Evolutionary conservation across 2,797 vertebrate genomes (phyloP), one percentile per base, ranked within the genome.

Genomic region (Atherinosoma microstoma): DNA sequence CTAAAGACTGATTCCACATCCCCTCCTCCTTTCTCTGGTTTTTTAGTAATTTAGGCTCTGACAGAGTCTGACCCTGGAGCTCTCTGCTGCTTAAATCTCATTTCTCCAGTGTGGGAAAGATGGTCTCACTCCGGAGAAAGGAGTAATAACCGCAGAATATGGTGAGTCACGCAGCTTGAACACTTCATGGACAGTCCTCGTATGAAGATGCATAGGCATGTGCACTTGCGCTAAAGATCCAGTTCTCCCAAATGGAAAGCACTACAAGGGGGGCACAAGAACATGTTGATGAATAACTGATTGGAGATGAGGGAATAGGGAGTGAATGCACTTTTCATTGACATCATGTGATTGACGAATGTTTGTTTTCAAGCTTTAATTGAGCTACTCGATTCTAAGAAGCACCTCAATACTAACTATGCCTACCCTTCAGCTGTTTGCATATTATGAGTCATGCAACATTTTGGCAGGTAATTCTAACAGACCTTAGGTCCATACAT

Each of bases 401-500:
- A 77, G 71, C 71, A 63, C 34, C 60, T 65, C 24, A 1, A 27
- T 67, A 45, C 34, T 65, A 79, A 75, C 77, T 76, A 70, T 65
- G 67, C 57, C 85, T 64, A 36, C 84, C 87, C 89, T 75, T 91
- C 78, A 91, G 90, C 82, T 83, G 85, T 88, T 84, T 88, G 87
- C 80, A 88, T 90, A 93, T 92, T 91, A 92, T 85, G 79, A 89
- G 85, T 87, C 92, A 92, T 93, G 90, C 91, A 93, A 89, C 89
- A 91, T 89, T 90, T 80, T 93, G 92, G 89, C 93, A 93, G 93
- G 92, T 93, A 93, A 93, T 95, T 94, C 90, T 85, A 81, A 82
- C 70, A 86, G 83, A 91, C 88, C 90, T 78, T 78, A 76, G 86
- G 90, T 91, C 90, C 78, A 89, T 91, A 87, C 90, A 94, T 93